phyloP scores from a whole-genome alignment of 64 coral and sea anemone genomes.

The Montipora efflorescens region DNA sequence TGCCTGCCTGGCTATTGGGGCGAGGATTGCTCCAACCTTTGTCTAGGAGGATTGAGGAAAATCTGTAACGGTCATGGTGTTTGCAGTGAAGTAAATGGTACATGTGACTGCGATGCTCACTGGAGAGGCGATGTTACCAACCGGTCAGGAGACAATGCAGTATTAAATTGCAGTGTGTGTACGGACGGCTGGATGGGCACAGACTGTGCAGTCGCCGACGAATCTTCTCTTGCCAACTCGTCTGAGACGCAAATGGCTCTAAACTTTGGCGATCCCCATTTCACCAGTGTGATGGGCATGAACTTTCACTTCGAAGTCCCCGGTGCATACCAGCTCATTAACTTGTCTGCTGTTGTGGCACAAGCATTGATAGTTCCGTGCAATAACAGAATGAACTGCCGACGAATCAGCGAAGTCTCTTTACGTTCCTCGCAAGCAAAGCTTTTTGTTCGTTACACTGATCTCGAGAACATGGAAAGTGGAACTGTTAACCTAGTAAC shows the following conservation, averaged over 20 bases:
- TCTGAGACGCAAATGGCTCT: constrained; percentile 54
- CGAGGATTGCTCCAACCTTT: constrained; percentile 80
- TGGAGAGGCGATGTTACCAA: constrained; percentile 70
- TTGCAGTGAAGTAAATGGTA: constrained; percentile 74
- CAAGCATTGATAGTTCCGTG: constrained; percentile 90
- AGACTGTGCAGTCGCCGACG: constrained; percentile 76
- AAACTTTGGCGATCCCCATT: constrained; percentile 97
- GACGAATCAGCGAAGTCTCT: constrained; percentile 87
- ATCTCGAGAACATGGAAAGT: constrained; percentile 8
- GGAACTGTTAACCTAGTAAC: not conserved
- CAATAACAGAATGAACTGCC: constrained; percentile 77
- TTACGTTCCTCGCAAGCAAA: constrained; percentile 57
- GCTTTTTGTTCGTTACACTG: constrained; percentile 62
- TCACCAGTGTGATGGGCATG: constrained; percentile 76
- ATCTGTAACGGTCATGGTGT: constrained; percentile 85
- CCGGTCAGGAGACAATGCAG: not conserved
- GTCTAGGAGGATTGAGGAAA: constrained; percentile 82
- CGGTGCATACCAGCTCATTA: constrained; percentile 78
- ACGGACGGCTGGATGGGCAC: constrained; percentile 76
- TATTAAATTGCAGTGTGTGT: constrained; percentile 67
- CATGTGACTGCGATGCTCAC: constrained; percentile 76
- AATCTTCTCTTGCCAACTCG: constrained; percentile 31
- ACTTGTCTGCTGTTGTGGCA: constrained; percentile 32
- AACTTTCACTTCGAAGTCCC: constrained; percentile 92
- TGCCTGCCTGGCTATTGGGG: constrained; percentile 95